Conservation (phyloP, 2,888 invertebrate species). For the Poecilus cupreus region DNA sequence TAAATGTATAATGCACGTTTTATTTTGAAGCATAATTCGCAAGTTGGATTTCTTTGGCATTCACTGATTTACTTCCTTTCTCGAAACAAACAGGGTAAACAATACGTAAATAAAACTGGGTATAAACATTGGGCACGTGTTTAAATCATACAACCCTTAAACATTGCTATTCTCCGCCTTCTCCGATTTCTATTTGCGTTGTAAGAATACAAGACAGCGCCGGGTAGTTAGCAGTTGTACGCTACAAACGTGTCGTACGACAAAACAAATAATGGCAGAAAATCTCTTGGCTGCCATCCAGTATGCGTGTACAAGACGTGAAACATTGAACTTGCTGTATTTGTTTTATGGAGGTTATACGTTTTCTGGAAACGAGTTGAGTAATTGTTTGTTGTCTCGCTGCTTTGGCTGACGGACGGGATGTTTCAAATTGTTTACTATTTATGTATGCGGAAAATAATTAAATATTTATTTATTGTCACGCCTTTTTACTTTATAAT, state of each 20-base stretch:
- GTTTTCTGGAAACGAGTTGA: slow-evolving; percentile 34
- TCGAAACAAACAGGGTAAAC: not conserved
- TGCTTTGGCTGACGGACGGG: not conserved
- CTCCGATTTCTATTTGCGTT: not conserved
- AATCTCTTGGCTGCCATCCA: slow-evolving; percentile 44
- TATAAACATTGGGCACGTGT: not conserved
- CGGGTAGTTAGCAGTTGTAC: slow-evolving; percentile 31
- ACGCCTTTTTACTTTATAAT: too few species aligned
- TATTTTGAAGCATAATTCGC: too few species aligned
- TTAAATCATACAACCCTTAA: not conserved
- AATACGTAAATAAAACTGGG: not conserved
- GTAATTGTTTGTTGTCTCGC: slow-evolving; percentile 1
- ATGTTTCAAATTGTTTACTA: not conserved
- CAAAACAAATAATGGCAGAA: slow-evolving; percentile 41
- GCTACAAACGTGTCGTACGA: slow-evolving; percentile 31
- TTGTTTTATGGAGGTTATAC: slow-evolving; percentile 17
- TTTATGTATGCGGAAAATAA: too few species aligned
- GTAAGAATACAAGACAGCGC: slow-evolving; percentile 23
- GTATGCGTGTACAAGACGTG: not conserved
- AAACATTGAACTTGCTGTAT: slow-evolving; percentile 24
- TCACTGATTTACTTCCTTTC: too few species aligned
- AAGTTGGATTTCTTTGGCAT: too few species aligned
- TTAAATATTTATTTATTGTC: too few species aligned
- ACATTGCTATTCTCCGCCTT: not conserved
- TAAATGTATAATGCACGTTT: not conserved